Evolutionary conservation across 2,797 vertebrate genomes (phyloP), one percentile per base, ranked within the genome.

Genomic region (Salmo trutta): DNA sequence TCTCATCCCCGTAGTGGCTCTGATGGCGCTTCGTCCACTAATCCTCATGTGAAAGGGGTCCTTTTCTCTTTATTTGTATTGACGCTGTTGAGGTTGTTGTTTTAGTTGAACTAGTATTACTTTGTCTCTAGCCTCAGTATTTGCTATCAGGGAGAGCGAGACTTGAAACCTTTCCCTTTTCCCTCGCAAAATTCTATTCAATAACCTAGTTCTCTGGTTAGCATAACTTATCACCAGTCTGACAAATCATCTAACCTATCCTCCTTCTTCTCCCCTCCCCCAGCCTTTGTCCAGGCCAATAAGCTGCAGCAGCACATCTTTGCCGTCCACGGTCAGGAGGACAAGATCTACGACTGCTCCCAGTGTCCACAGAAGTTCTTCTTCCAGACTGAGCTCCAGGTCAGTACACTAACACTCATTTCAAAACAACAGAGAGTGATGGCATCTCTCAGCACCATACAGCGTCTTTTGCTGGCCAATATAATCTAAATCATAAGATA

Each of bases 361-460:
- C 98, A 99, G 93, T 99, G 98, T 90, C 98, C 98, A 0, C 98
- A 99, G 95, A 99, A 99, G 96, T 99, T 99, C 95, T 99, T 99
- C 94, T 99, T 99, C 88, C 98, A 99, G 93, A 99, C 98, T n/a
- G 98, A 99, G 91, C 96, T 99, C 93, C 98, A 99, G 97, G 98
- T 99, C 31, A 74, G 54, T 56, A n/a, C 7, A 27, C 41, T 15
- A 16, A 19, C 41, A 16, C 69, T 68, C 7, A 12, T 8, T 47
- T 47, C 41, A 47, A 47, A 12, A 47, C 41, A 47, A 62, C 6
- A 24, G 10, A 59, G 19, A 24, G 17, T 62, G 59, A 7, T 19
- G 19, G n/a, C 56, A 2, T 59, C 16, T 59, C 56, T 47, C 10
- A 47, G 41, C 2, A 47, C 41, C 41, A 47, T 47, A 47, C 41